phyloP scores from a whole-genome alignment of 2,888 invertebrate species.

The Eupithecia subfuscata region DNA sequence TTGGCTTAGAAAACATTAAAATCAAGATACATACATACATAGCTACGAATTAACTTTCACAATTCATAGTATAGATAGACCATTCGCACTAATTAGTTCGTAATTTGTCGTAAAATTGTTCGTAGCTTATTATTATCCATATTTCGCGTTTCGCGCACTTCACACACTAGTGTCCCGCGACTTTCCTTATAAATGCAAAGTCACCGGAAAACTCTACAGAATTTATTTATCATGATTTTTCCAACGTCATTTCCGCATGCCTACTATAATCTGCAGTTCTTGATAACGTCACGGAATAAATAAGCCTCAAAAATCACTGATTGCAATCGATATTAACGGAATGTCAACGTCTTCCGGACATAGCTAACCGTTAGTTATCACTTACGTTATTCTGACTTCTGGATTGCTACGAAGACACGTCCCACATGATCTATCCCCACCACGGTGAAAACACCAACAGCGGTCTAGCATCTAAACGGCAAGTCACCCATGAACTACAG shows the following conservation, averaged over 20 bases:
- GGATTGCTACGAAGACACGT: not conserved
- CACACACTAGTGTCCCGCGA: conserved; percentile 1
- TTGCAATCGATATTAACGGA: not conserved
- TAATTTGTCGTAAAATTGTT: not conserved
- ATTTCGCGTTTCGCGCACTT: not conserved
- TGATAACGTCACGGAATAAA: not conserved
- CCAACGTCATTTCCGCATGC: not conserved
- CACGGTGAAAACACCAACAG: not conserved
- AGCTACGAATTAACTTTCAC: not conserved
- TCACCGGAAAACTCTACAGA: not conserved
- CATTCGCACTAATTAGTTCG: not conserved
- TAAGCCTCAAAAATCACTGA: not conserved
- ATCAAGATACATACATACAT: not conserved
- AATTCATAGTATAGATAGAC: conserved; percentile 5
- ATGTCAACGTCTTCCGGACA: not conserved
- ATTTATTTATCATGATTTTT: not conserved
- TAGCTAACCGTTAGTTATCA: not conserved
- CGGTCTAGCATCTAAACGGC: not conserved
- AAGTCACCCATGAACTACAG: conserved; percentile 41
- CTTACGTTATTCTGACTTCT: not conserved
- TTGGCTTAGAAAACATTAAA: conserved; percentile 16
- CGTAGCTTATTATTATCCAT: not conserved
- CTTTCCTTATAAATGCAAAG: not conserved
- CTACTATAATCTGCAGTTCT: not conserved
- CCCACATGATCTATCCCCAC: not conserved